Evolutionary conservation across 2,888 invertebrate species (phyloP).

Genomic region (Drosophila maculinotata): DNA sequence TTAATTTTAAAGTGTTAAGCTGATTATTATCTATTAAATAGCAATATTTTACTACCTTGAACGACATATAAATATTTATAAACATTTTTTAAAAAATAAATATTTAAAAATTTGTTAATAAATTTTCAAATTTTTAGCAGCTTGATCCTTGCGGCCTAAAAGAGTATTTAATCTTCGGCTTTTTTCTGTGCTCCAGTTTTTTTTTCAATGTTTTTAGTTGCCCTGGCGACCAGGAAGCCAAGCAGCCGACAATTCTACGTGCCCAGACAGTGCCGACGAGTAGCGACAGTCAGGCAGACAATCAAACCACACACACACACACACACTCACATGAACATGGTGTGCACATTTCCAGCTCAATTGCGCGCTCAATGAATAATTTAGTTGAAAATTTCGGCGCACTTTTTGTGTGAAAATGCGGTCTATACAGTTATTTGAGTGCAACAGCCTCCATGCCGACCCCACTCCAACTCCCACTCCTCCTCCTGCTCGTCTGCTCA

Average conservation of each 20-base stretch:
- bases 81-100: too few species aligned
- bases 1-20: too few species aligned
- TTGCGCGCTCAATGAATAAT: conserved; percentile 79
- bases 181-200: conserved; percentile 16
- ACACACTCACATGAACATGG: conserved; percentile 7
- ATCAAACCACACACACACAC: conserved; percentile 41
- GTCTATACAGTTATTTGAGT: conserved; percentile 62
- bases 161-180: conserved; percentile 11
- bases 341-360: conserved; percentile 77
- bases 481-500: conserved; percentile 27
- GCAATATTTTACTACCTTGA: too few species aligned
- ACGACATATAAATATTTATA: too few species aligned
- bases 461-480: conserved; percentile 11
- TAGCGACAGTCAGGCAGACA: conserved; percentile 46
- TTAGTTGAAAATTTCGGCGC: conserved; percentile 78
- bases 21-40: too few species aligned
- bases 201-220: conserved; percentile 30
- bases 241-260: conserved; percentile 67
- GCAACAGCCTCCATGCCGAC: conserved; percentile 33
- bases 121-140: too few species aligned
- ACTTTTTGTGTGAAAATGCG: conserved; percentile 72
- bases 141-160: background rate
- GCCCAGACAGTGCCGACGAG: conserved; percentile 45
- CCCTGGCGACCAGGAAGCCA: conserved; percentile 52
- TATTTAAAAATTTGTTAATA: too few species aligned